phyloP scores from a whole-genome alignment of 2,888 invertebrate species.

The Leptopilina drosophilae region DNA sequence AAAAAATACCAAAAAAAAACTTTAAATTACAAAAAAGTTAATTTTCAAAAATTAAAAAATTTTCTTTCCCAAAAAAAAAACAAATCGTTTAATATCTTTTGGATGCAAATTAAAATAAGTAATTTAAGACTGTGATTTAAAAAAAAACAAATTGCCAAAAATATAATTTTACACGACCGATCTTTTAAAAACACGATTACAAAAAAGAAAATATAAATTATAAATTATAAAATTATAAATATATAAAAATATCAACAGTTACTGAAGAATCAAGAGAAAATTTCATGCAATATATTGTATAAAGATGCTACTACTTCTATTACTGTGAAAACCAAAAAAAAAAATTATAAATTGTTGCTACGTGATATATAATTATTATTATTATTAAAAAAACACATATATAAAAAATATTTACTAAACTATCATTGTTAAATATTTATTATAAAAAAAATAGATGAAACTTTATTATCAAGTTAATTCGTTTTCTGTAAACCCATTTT shows the following conservation, averaged over 20 bases:
- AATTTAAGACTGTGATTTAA: constrained; percentile 23
- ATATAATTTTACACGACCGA: background rate
- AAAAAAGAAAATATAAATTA: background rate
- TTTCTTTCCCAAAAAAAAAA: background rate
- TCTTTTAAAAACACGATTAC: background rate
- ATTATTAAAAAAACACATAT: background rate
- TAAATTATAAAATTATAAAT: too few species aligned
- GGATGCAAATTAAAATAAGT: constrained; percentile 10
- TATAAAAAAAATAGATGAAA: background rate
- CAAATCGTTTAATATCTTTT: background rate
- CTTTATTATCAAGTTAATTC: constrained; percentile 11
- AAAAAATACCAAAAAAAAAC: too few species aligned
- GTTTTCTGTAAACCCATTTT: background rate
- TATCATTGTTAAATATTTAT: constrained; percentile 16
- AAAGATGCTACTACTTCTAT: background rate
- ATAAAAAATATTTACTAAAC: constrained; percentile 11
- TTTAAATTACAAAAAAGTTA: too few species aligned
- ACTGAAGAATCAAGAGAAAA: background rate
- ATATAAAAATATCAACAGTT: background rate
- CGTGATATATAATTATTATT: background rate
- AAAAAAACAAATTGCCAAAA: constrained; percentile 9
- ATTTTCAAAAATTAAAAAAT: background rate
- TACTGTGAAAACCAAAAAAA: background rate
- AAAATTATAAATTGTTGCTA: constrained; percentile 28
- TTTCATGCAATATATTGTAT: background rate